A percentile compares a stretch with the other conserved stretches of the same genome.
Evolutionary conservation across 2,888 invertebrate genomes (phyloP).

Genomic region (Platerodrilus igneus): DNA sequence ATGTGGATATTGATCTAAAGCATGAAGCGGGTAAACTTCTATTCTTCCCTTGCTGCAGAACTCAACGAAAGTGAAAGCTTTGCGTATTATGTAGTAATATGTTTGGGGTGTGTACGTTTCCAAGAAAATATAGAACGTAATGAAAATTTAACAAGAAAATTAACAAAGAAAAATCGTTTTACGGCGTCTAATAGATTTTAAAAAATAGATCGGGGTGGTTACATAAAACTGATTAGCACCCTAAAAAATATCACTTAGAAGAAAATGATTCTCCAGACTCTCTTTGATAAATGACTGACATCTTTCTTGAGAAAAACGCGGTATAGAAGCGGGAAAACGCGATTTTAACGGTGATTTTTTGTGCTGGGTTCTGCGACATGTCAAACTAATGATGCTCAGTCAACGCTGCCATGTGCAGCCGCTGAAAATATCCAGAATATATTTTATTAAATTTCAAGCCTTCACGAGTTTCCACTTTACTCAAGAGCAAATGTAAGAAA

Average conservation of each 20-base stretch:
- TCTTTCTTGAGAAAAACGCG: constrained; percentile 39
- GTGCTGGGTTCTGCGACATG: constrained; percentile 38
- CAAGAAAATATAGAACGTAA: too few relatives aligned
- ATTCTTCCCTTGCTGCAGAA: constrained; percentile 40
- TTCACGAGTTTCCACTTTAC: constrained; percentile 21
- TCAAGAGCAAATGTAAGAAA: too few relatives aligned
- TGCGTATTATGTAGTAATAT: constrained; percentile 36
- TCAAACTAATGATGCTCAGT: constrained; percentile 43
- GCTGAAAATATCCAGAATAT: constrained; percentile 34
- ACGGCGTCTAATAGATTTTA: constrained; percentile 42
- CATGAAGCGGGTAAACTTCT: constrained; percentile 41
- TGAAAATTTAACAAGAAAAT: too few relatives aligned
- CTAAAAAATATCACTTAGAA: constrained; percentile 44
- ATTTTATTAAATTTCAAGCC: constrained; percentile 34
- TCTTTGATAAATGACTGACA: constrained; percentile 46
- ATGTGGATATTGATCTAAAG: constrained; percentile 44
- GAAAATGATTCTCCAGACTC: constrained; percentile 37
- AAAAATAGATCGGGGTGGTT: constrained; percentile 46
- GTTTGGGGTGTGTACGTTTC: constrained; percentile 22
- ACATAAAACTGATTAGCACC: constrained; percentile 45
- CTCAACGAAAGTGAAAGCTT: constrained; percentile 30
- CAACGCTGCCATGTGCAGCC: constrained; percentile 40
- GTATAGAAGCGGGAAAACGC: constrained; percentile 31
- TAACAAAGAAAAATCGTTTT: constrained; percentile 36
- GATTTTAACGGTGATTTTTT: constrained; percentile 38